Evolutionary conservation across 1,140 invertebrate species (phyloP), one percentile per base, ranked within the genome.

Genomic region (Nymphalis io): DNA sequence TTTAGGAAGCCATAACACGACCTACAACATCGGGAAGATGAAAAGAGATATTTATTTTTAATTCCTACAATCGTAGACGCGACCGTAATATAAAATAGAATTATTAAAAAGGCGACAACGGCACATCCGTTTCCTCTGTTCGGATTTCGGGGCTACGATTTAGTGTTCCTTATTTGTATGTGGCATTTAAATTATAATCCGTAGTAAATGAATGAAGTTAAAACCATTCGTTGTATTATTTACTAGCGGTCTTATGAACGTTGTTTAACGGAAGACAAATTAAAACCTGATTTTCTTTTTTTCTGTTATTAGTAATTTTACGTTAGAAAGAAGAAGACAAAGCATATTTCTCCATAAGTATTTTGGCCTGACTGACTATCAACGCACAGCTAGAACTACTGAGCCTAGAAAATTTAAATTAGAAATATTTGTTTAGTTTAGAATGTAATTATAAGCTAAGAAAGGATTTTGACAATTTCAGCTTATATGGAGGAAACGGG

Each of bases 21-120:
- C 71, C 70, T 78, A 84, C 74, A n/a, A 70, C 71, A 68, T 64
- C 75, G 78, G 23, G 53, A 77, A 89, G 84, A 88, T 89, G 85
- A 89, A 88, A 87, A 81, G 85, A 79, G 57, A 79, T 72, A 72
- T 75, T 82, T 87, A 85, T 86, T 87, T 88, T 85, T 87, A 83
- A 85, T 89, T 76, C 61, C 75, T 73, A 78, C 83, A 79, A 79
- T 78, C 73, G 74, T 80, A 79, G 81, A 77, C 79, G 78, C 72
- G 75, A 60, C 71, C 74, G 69, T 79, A 81, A 85, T 87, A 81
- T 85, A 83, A 87, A 87, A 85, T 80, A 82, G 76, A 84, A 86
- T 80, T 84, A 83, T 82, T 84, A 85, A 86, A 87, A 84, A 85
- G 76, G 78, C 80, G 81, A 82, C 83, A 83, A 80, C 83, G 81